Base-by-base conservation (phyloP, 2,888 invertebrate genomes). In the Pollenia amentaria region DNA sequence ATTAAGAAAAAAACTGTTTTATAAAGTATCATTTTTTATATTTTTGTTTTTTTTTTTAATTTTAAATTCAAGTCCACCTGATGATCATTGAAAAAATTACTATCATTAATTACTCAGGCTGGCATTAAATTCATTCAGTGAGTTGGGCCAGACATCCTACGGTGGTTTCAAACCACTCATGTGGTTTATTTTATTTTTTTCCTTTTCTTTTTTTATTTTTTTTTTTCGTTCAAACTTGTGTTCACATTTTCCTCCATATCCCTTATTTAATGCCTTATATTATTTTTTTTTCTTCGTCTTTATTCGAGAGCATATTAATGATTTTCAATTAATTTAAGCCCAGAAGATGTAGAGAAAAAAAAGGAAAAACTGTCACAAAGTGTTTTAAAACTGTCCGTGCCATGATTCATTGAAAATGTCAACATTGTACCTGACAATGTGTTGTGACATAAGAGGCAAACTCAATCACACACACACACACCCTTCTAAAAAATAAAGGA, bases 1-100 rank as follows among this genome's bases (percentile, higher is more conserved):
- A 29, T 6, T 4, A 14, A 9, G 38, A 46, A 0, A 73, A 79
- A 46, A 72, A 12, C 9, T 29, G 29, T 75, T 64, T 70, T 77
- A 65, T 51, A 60, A 78, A 78, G 72, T 29, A 73, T 55, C 18
- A 60, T 79, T 84, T 84, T 79, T 84, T 78, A 62, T 55, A 9
- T 60, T 64, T 29, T 3, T 70, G 21, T 11, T 53, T 64, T 38
- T n/a, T 40, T 67, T 75, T 62, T 44, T 6, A 12, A 53, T 84
- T 75, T 64, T 44, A 29, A 73, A 46, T 79, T 79, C 48, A 79
- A 87, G 77, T 86, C 88, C 88, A 88, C 88, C 88, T 88, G 88
- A 88, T 88, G 89, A 88, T 87, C 88, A 88, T 87, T 87, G 87
- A 88, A 87, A 88, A 88, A 88, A 88, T 88, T 72, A 81, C 84